Evolutionary conservation across 2,888 invertebrate genomes (phyloP), one percentile per base, ranked within the genome.

Genomic region (Eristalis tenax): DNA sequence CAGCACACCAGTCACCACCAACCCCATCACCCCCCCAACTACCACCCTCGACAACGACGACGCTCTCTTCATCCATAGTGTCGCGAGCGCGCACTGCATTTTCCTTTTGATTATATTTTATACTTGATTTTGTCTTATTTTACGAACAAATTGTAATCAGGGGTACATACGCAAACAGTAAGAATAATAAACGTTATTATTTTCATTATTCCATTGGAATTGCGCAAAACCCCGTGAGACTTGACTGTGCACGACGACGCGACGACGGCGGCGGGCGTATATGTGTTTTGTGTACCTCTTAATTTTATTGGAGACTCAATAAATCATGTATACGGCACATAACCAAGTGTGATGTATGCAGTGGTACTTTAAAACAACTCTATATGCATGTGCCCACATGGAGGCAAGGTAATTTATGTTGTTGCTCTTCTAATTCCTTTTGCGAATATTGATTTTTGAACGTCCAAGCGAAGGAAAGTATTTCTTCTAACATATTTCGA

Each of bases 91-190:
- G 22, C 59, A 70, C 63, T 80, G 77, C 73, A 77, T 81, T 73
- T 35, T 81, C 73, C 77, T 81, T 76, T 77, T 63, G 69, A 59
- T 70, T 76, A 65, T 59, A n/a, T 65, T 61, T 64, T 70, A 70
- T 57, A 56, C 13, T 75, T 40, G n/a, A 63, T 61, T 81, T 26
- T 68, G 76, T 68, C 32, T 76, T 68, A 64, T 35, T 71, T 84
- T 63, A 63, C 80, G 70, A 65, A 80, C 66, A 84, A 83, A 84
- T 70, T 80, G 61, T 79, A 80, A 75, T 66, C 70, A 50, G 56
- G 56, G 43, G 43, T 74, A 64, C 66, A 50, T 74, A 73, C 50
- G 22, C 68, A 26, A 69, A 74, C 59, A 38, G 71, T 64, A 50
- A 74, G 64, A 69, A 65, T 74, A 76, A 76, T 76, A 71, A 84